A percentile compares a stretch with the other conserved stretches of the same genome.
These are phyloP conservation scores for Ibidorhyncha struthersii DNA, from an alignment of 2,113 vertebrate genomes.

Conservation along the genomic window DNA sequence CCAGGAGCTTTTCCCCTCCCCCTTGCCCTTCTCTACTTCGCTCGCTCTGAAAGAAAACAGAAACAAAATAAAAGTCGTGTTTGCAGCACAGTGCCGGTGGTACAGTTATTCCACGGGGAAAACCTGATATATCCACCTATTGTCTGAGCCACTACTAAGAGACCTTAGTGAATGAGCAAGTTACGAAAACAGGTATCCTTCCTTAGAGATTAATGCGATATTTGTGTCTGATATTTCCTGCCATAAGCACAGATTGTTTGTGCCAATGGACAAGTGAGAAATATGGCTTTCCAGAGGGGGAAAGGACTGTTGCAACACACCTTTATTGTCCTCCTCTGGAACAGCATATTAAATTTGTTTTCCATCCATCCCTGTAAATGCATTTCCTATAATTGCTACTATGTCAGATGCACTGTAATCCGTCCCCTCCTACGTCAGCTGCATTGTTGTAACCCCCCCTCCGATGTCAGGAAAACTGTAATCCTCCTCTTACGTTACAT, in stretches of 20 bases:
- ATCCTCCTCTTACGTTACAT: constrained; percentile 30
- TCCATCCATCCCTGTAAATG: constrained; percentile 23
- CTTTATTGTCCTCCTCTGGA: constrained; percentile 55
- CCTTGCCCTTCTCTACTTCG: background rate
- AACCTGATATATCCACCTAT: constrained; percentile 61
- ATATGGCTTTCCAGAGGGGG: background rate
- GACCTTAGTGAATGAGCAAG: constrained; percentile 17
- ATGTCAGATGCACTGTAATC: constrained; percentile 51
- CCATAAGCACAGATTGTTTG: constrained; percentile 40
- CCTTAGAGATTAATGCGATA: constrained; percentile 31
- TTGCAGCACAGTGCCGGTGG: background rate
- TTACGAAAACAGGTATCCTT: constrained; percentile 67
- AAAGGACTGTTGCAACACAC: constrained; percentile 27
- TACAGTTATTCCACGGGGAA: constrained; percentile 46
- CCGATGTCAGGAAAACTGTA: constrained; percentile 38
- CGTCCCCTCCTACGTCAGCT: constrained; percentile 50
- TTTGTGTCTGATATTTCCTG: constrained; percentile 45
- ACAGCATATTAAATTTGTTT: background rate
- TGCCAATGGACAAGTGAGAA: background rate
- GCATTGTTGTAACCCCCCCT: constrained; percentile 50
- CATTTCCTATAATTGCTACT: constrained; percentile 52
- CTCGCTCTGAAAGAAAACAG: background rate
- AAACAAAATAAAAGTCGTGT: constrained; percentile 33
- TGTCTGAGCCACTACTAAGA: constrained; percentile 39
- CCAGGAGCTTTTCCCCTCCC: background rate